Percentiles rank a stretch among this genome's conserved stretches.
Evolutionary conservation across 2,113 vertebrate species (phyloP).

Genomic region (Ciconia boyciana): DNA sequence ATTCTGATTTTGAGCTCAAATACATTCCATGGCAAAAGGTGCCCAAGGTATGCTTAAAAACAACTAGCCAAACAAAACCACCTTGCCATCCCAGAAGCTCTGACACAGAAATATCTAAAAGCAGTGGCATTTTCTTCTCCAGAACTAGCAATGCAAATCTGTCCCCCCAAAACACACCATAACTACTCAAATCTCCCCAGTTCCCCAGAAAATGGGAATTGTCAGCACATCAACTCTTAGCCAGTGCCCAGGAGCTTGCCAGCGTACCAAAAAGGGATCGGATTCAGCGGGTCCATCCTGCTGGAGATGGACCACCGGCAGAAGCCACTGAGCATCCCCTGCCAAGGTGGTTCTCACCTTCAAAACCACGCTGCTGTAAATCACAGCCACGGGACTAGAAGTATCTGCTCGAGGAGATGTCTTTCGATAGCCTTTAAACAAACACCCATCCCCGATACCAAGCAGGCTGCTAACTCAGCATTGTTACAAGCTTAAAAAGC

Average conservation of each 20-base stretch:
- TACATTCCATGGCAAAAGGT: neutral
- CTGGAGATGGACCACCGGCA: neutral
- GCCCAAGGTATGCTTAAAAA: neutral
- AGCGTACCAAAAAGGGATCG: neutral
- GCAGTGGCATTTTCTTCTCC: neutral
- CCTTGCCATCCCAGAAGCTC: neutral
- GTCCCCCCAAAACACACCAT: rapidly evolving
- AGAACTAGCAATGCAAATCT: neutral
- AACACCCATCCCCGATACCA: rapidly evolving
- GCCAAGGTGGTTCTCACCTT: neutral
- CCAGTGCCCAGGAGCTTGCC: neutral
- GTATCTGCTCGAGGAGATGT: rapidly evolving
- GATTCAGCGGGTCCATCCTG: neutral
- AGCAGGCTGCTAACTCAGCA: neutral
- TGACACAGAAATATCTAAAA: neutral
- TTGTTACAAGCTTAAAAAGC: neutral
- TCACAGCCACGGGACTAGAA: neutral
- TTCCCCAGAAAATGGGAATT: neutral
- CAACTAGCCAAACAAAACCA: neutral
- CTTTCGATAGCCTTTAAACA: neutral
- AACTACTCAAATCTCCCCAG: neutral
- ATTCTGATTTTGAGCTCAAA: neutral
- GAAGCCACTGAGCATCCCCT: neutral
- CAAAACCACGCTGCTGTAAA: rapidly evolving
- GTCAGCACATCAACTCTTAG: neutral